Percentiles rank a stretch among this genome's conserved stretches.
Evolutionary conservation across 2,113 vertebrate genomes (phyloP).

Genomic region (Corydoras sp.): DNA sequence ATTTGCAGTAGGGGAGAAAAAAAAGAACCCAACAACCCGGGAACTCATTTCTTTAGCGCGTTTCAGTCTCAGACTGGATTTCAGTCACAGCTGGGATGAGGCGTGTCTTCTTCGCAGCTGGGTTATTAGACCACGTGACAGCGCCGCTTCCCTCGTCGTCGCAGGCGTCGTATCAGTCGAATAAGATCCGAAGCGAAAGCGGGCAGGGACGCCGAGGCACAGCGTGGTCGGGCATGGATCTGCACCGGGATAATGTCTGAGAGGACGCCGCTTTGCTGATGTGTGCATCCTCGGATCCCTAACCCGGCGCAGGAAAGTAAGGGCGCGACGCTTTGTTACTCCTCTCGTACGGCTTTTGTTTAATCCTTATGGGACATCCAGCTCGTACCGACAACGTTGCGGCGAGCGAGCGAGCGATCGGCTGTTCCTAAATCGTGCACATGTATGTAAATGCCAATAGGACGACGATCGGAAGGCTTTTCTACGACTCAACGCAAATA

Average conservation of each 20-base stretch:
- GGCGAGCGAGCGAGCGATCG: neutral
- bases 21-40: too few species aligned
- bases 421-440: too few species aligned
- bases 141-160: slow-evolving; percentile 54
- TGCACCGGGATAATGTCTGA: slow-evolving; percentile 34
- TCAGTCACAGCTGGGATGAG: slow-evolving; percentile 39
- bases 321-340: neutral
- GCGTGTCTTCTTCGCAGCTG: slow-evolving; percentile 64
- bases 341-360: slow-evolving; percentile 21
- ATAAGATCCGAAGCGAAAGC: slow-evolving; percentile 54
- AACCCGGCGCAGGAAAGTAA: slow-evolving; percentile 32
- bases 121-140: slow-evolving; percentile 72
- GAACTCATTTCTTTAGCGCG: too few species aligned
- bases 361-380: slow-evolving; percentile 9
- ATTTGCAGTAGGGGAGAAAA: too few species aligned
- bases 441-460: too few species aligned
- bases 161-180: slow-evolving; percentile 66
- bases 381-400: neutral
- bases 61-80: neutral
- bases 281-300: slow-evolving; percentile 14
- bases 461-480: too few species aligned
- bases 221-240: slow-evolving; percentile 52
- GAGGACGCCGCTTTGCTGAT: slow-evolving; percentile 11
- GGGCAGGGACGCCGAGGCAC: slow-evolving; percentile 38
- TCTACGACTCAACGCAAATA: neutral